Percentiles rank a stretch among this genome's conserved stretches.
These are phyloP conservation scores for Polia nebulosa DNA, from an alignment of 2,888 invertebrate species.

Conservation along the genomic window DNA sequence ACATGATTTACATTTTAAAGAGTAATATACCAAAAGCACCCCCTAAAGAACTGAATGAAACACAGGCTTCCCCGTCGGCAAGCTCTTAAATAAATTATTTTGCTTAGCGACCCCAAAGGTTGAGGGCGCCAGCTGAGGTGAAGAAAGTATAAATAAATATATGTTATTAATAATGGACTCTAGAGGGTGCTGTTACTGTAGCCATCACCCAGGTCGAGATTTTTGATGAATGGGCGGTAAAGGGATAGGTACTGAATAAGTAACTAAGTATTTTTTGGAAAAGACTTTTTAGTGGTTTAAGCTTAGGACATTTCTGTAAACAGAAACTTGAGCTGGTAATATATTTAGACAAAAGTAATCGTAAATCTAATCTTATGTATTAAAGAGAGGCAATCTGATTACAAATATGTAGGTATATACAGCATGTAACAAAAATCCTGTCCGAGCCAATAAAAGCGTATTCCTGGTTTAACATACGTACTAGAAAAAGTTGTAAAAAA, in stretches of 20 bases:
- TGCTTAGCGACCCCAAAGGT: slow-evolving; percentile 29
- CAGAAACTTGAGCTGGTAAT: too few relatives aligned
- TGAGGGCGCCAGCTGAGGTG: slow-evolving; percentile 14
- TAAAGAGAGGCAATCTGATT: too few relatives aligned
- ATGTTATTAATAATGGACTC: slow-evolving; percentile 22
- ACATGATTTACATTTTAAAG: too few relatives aligned
- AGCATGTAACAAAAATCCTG: too few relatives aligned
- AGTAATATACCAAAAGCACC: background rate
- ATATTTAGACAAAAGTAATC: too few relatives aligned
- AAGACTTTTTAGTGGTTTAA: too few relatives aligned
- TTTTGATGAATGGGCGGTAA: slow-evolving; percentile 1
- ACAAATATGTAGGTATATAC: too few relatives aligned
- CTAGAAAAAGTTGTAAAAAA: too few relatives aligned
- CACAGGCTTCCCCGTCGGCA: slow-evolving; percentile 1
- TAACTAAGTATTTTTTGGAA: background rate
- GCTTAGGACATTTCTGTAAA: background rate
- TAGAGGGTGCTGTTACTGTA: slow-evolving; percentile 12
- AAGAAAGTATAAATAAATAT: slow-evolving; percentile 11
- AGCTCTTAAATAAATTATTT: slow-evolving; percentile 50
- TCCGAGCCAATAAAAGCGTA: too few relatives aligned
- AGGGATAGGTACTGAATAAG: background rate
- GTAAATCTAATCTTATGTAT: too few relatives aligned
- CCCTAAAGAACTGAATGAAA: slow-evolving; percentile 16
- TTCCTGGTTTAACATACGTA: too few relatives aligned
- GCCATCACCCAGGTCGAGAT: background rate